These are phyloP conservation scores for Arenaria interpres DNA, from an alignment of 2,113 vertebrate species.

Conservation along the genomic window DNA sequence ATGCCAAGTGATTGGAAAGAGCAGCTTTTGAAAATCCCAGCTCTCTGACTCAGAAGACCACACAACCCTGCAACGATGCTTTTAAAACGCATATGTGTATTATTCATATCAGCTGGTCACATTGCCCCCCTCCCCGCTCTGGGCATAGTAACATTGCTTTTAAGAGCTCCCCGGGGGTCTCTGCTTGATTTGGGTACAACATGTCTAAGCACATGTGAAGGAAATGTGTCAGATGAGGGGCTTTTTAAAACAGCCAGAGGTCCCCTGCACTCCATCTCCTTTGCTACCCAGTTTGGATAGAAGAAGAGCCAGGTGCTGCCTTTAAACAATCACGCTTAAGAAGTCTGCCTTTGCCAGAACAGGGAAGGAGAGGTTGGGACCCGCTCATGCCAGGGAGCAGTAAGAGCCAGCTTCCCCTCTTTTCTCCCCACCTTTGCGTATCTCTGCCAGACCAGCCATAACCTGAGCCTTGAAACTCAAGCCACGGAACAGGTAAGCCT, in stretches of 20 bases:
- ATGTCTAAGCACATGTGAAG: not conserved
- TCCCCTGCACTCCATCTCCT: not conserved
- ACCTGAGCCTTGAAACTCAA: not conserved
- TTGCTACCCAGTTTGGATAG: not conserved
- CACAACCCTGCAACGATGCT: not conserved
- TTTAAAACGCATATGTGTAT: not conserved
- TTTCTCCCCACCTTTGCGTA: not conserved
- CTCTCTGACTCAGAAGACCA: constrained; percentile 14
- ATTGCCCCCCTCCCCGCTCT: not conserved
- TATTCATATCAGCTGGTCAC: not conserved
- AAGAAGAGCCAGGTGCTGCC: not conserved
- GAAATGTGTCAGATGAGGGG: not conserved
- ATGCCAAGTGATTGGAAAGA: constrained; percentile 48
- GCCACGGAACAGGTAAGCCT: constrained; percentile 4
- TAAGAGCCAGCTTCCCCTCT: not conserved
- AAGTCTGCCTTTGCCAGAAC: not conserved
- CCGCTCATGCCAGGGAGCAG: rapidly evolving
- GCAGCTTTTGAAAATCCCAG: constrained; percentile 7
- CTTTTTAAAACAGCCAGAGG: rapidly evolving
- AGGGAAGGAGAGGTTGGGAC: not conserved
- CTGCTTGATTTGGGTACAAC: not conserved
- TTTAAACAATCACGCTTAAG: not conserved
- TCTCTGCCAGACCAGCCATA: not conserved
- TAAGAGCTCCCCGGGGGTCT: not conserved
- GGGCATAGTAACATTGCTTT: not conserved